A percentile compares a stretch with the other conserved stretches of the same genome.
Evolutionary conservation across 2,113 vertebrate genomes (phyloP).

Genomic region (Arizona elegans): DNA sequence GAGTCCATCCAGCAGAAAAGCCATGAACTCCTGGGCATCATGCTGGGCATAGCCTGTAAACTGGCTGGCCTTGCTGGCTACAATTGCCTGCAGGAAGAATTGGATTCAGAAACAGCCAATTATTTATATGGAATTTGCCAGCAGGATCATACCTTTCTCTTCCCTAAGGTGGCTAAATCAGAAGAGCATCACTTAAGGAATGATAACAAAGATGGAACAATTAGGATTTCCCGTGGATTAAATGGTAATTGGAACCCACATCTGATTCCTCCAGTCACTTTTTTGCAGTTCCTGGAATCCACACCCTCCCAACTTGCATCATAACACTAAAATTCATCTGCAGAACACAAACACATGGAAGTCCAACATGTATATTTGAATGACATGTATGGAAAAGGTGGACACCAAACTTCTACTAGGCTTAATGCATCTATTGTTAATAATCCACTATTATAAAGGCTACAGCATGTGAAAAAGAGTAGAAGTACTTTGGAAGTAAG

Average conservation of each 20-base stretch:
- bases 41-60: conserved; percentile 98
- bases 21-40: conserved; percentile 98
- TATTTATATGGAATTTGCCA: background rate
- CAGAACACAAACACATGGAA: background rate
- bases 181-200: background rate
- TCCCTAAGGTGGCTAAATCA: background rate
- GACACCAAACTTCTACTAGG: background rate
- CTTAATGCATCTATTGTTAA: background rate
- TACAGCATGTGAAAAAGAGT: background rate
- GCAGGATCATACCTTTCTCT: background rate
- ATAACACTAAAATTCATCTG: background rate
- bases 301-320: background rate
- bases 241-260: background rate
- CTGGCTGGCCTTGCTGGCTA: conserved; percentile 97
- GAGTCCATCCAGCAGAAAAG: conserved; percentile 94
- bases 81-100: conserved; percentile 80
- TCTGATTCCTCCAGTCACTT: background rate
- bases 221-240: background rate
- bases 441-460: background rate
- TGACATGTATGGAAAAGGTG: background rate
- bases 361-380: background rate
- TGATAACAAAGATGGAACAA: background rate
- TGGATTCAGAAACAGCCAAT: background rate
- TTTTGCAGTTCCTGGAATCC: background rate
- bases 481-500: background rate